Percentiles rank a stretch among this genome's conserved stretches.
phyloP scores from a whole-genome alignment of 2,888 invertebrate genomes.

The Amblyteles armatorius region DNA sequence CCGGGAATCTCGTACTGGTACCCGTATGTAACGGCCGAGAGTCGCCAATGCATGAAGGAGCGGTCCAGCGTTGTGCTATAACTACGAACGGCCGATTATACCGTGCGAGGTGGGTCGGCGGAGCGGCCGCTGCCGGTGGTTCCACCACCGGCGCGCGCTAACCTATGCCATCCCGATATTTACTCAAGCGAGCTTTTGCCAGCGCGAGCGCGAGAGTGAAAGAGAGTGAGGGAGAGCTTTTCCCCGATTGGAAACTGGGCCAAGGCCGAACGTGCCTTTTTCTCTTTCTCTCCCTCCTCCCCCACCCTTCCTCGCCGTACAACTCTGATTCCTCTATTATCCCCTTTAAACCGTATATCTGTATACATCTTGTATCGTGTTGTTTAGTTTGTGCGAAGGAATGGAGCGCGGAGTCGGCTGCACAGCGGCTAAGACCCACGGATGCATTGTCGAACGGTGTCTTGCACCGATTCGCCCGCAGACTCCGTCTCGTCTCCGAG shows the following conservation, averaged over 20 bases:
- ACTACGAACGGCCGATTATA: constrained; percentile 56
- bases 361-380: constrained; percentile 51
- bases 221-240: constrained; percentile 47
- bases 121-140: constrained; percentile 20
- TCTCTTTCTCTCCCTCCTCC: constrained; percentile 41
- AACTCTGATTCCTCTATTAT: constrained; percentile 48
- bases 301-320: not conserved
- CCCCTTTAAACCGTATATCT: constrained; percentile 10
- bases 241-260: constrained; percentile 53
- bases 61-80: not conserved
- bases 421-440: constrained; percentile 58
- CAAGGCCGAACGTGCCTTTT: constrained; percentile 66
- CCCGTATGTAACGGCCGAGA: not conserved
- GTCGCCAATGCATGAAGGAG: constrained; percentile 13
- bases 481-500: constrained; percentile 14
- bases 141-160: constrained; percentile 30
- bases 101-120: constrained; percentile 33
- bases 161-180: constrained; percentile 66
- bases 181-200: constrained; percentile 55
- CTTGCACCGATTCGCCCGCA: constrained; percentile 61
- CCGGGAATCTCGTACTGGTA: not conserved
- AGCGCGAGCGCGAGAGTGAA: constrained; percentile 10
- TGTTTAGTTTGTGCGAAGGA: constrained; percentile 56
- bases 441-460: constrained; percentile 68
- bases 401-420: constrained; percentile 39